A percentile compares a stretch with the other conserved stretches of the same genome.
phyloP scores from a whole-genome alignment of 92 coral and sea anemone genomes.

The Palythoa grandis region DNA sequence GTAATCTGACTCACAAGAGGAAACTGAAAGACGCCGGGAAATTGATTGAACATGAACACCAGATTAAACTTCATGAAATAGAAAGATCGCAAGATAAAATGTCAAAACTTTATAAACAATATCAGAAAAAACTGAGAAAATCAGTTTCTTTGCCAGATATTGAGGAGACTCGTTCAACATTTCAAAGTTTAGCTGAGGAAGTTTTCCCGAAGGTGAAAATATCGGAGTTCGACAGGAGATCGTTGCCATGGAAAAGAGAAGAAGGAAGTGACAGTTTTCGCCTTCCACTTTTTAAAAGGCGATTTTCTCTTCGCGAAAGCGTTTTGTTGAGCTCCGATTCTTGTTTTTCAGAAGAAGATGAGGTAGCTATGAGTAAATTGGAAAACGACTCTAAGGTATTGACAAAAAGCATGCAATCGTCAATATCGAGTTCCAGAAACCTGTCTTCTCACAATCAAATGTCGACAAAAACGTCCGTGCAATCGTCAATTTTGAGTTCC shows the following conservation, averaged over 20 bases:
- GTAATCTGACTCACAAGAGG: conserved; percentile 71
- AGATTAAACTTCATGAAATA: conserved; percentile 50
- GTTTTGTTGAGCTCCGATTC: conserved; percentile 19
- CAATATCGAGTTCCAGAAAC: not conserved
- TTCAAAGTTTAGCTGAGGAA: not conserved
- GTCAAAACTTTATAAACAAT: conserved; percentile 34
- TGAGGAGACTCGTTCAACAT: not conserved
- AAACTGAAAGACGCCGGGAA: conserved; percentile 50
- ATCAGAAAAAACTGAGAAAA: not conserved
- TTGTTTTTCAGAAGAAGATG: conserved; percentile 17
- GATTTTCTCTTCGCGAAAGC: conserved; percentile 38
- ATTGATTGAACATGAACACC: conserved; percentile 61
- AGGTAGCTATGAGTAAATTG: not conserved
- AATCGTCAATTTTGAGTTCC: not conserved
- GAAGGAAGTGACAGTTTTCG: not conserved
- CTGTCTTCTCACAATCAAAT: not conserved
- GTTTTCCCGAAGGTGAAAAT: not conserved
- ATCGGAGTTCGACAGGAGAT: not conserved
- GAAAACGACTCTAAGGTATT: not conserved
- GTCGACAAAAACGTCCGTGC: not conserved
- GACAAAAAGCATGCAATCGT: not conserved
- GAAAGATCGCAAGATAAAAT: conserved; percentile 53
- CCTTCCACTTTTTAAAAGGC: not conserved
- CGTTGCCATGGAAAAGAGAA: conserved; percentile 29
- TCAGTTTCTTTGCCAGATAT: conserved; percentile 3